Percentiles rank a stretch among this genome's conserved stretches.
Evolutionary conservation across 2,888 invertebrate genomes (phyloP).

Genomic region (Cosmorhoe ocellata): DNA sequence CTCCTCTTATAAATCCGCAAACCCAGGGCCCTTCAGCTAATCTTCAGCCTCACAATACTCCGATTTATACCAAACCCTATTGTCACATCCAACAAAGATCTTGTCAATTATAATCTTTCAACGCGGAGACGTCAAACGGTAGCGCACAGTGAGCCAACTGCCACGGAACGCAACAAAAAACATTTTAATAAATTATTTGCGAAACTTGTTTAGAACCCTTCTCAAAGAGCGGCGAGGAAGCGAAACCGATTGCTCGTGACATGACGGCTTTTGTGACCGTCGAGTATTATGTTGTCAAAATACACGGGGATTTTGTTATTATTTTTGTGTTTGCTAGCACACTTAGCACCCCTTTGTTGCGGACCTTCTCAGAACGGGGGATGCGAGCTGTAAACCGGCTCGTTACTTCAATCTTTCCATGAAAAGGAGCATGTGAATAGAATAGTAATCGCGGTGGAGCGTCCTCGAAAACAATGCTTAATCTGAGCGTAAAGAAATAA

Average conservation of each 20-base stretch:
- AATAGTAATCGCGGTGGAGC: slow-evolving; percentile 63
- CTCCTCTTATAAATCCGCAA: slow-evolving; percentile 63
- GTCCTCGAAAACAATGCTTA: slow-evolving; percentile 56
- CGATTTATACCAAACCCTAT: slow-evolving; percentile 70
- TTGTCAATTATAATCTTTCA: slow-evolving; percentile 81
- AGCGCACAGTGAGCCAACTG: slow-evolving; percentile 66
- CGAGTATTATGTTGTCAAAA: slow-evolving; percentile 82
- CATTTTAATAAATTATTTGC: slow-evolving; percentile 78
- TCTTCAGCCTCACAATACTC: slow-evolving; percentile 66
- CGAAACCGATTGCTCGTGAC: slow-evolving; percentile 80
- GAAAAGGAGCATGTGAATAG: slow-evolving; percentile 70
- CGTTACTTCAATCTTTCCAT: slow-evolving; percentile 68
- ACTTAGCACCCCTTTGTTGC: slow-evolving; percentile 79
- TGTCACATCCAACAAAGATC: slow-evolving; percentile 77
- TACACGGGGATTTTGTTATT: slow-evolving; percentile 81
- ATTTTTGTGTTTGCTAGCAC: slow-evolving; percentile 81
- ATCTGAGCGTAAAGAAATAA: slow-evolving; percentile 42
- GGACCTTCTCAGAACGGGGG: slow-evolving; percentile 70
- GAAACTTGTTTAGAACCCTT: slow-evolving; percentile 76
- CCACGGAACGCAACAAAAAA: slow-evolving; percentile 55
- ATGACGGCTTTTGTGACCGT: slow-evolving; percentile 77
- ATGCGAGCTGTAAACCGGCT: slow-evolving; percentile 65
- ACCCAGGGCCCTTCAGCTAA: slow-evolving; percentile 56
- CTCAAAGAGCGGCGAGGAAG: slow-evolving; percentile 74
- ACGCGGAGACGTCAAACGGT: slow-evolving; percentile 75